phyloP scores from a whole-genome alignment of 2,888 invertebrate genomes.

The Drosophila prostipennis region DNA sequence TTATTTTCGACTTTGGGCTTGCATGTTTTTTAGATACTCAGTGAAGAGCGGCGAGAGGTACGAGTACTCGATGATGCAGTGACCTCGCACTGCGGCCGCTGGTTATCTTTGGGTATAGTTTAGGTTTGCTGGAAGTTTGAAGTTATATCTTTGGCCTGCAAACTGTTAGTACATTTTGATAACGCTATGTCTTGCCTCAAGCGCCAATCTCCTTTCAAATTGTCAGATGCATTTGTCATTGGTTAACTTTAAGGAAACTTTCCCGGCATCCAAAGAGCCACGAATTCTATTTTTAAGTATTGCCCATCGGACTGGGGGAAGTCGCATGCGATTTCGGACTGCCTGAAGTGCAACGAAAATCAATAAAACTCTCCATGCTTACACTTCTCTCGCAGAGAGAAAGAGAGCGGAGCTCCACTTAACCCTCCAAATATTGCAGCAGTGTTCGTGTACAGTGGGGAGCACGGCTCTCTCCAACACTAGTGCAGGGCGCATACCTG shows the following conservation, averaged over 20 bases:
- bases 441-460: conserved; percentile 31
- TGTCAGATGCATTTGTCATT: background rate
- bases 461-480: conserved; percentile 44
- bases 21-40: background rate
- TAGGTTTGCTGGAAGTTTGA: background rate
- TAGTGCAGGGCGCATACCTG: conserved; percentile 37
- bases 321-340: conserved; percentile 25
- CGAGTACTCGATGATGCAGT: conserved; percentile 58
- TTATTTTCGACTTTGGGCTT: background rate
- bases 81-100: conserved; percentile 65
- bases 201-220: background rate
- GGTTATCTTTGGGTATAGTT: conserved; percentile 3
- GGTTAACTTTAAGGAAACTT: background rate
- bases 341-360: conserved; percentile 51
- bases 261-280: background rate
- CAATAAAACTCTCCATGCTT: conserved; percentile 57
- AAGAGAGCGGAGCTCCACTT: conserved; percentile 13
- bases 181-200: background rate
- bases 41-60: background rate
- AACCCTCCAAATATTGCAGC: conserved; percentile 57
- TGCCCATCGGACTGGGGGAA: background rate
- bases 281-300: background rate
- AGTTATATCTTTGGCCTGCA: background rate
- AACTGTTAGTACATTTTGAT: background rate
- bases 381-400: background rate